phyloP scores from a whole-genome alignment of 2,797 vertebrate genomes.

The Alectoris magna region DNA sequence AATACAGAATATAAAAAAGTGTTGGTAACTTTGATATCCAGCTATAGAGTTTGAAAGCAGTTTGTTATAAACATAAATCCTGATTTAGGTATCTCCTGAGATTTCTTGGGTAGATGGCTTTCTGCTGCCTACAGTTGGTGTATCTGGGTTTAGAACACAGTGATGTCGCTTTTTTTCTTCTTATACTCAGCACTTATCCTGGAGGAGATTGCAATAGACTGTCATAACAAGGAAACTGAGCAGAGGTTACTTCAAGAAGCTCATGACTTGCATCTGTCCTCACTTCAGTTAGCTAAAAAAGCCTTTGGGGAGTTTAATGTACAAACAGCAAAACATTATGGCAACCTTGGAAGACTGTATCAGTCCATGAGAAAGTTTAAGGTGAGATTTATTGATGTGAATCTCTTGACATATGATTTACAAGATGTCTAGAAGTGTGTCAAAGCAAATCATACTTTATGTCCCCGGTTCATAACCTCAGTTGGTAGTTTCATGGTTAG shows the following conservation, averaged over 20 bases:
- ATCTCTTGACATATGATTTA: background rate
- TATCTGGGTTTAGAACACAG: background rate
- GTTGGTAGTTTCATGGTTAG: background rate
- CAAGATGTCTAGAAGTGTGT: fast-evolving
- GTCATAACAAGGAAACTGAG: conserved; percentile 99
- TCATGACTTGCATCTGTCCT: conserved; percentile 97
- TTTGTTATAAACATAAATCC: background rate
- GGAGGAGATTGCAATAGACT: conserved; percentile 99
- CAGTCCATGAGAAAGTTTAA: conserved; percentile 99
- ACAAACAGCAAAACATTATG: conserved; percentile 98
- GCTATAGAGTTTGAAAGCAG: background rate
- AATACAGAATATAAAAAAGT: background rate
- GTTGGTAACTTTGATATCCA: background rate
- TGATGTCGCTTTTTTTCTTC: conserved; percentile 22
- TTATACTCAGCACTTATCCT: conserved; percentile 89
- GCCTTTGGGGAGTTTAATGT: conserved; percentile 99
- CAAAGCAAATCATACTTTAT: fast-evolving
- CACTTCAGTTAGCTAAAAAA: conserved; percentile 96
- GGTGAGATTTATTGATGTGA: conserved; percentile 73
- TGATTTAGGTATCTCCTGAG: background rate
- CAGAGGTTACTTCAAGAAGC: conserved; percentile 97
- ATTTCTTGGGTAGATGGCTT: background rate
- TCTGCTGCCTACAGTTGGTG: background rate
- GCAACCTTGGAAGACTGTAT: conserved; percentile 97
- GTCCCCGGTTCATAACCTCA: fast-evolving